phyloP scores from a whole-genome alignment of 2,888 invertebrate species.

The Lysandra coridon region DNA sequence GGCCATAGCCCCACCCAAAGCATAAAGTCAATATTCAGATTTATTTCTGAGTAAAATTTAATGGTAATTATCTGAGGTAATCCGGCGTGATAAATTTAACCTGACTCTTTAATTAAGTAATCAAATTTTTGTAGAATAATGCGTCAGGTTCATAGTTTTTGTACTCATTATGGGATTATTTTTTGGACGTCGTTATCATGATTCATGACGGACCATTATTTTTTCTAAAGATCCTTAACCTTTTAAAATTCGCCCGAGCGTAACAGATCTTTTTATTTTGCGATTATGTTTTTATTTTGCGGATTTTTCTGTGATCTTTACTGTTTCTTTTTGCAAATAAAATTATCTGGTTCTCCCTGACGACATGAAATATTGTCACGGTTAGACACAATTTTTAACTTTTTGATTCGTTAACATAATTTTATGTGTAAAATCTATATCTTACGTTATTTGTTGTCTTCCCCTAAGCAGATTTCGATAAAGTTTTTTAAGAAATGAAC shows the following conservation, averaged over 20 bases:
- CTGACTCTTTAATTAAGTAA: conserved; percentile 20
- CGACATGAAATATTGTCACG: neutral
- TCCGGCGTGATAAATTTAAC: conserved; percentile 19
- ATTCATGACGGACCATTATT: neutral
- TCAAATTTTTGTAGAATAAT: conserved; percentile 3
- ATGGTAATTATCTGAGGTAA: conserved; percentile 21
- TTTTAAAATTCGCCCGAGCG: neutral
- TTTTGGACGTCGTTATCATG: neutral
- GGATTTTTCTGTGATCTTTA: neutral
- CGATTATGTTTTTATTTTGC: neutral
- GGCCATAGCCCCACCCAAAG: neutral
- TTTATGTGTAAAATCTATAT: no score
- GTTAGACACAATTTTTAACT: no score
- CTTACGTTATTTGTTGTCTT: no score
- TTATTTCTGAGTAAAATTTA: conserved; percentile 24
- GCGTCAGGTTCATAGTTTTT: conserved; percentile 15
- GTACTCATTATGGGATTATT: conserved; percentile 7
- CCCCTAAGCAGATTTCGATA: no score
- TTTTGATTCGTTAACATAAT: no score
- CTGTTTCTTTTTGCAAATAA: neutral
- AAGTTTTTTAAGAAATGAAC: no score
- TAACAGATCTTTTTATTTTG: neutral
- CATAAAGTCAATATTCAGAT: neutral
- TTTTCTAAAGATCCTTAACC: conserved; percentile 23
- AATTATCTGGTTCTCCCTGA: neutral